Base-by-base conservation (phyloP, 2,888 invertebrate genomes). In the Eristalis pertinax region DNA sequence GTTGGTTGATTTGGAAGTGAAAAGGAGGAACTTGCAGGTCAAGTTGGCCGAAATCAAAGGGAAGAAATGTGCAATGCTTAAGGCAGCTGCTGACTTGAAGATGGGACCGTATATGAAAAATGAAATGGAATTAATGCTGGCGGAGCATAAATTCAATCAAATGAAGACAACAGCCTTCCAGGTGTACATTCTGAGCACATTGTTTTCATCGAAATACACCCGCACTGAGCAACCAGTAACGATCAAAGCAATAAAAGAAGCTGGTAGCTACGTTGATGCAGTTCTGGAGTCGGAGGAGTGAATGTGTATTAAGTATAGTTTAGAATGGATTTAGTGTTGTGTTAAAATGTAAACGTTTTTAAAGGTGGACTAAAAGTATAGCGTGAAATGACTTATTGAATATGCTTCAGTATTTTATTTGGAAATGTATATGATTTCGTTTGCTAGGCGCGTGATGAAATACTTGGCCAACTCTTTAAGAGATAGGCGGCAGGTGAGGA, bases 201-300 rank as follows among this genome's bases (percentile, higher is more conserved):
- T 92, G 24, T 87, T 87, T 65, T 84, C 84, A 0, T 58, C 87
- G 0, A 76, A 79, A 11, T 89, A 90, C 35, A 81, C 90, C 0
- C 90, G 91, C 1, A 90, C 92, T 0, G 91, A 92, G 1, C 90
- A 92, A 22, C 91, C 91, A 7, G 73, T 91, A 1, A 91, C 91
- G 3, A 41, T 90, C 0, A 91, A 91, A 64, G 93, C 93, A 0
- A 89, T 93, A 24, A 91, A 91, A 65, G 92, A 92, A 72, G 91
- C 91, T 0, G 91, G 91, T 32, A 85, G 87, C 3, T 90, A 91
- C 79, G 80, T 93, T 1, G 90, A 92, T 77, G 89, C 90, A 13
- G 79, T 90, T 3, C 68, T 92, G n/a, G 90, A 90, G 24, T 64
- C 79, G 24, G 87, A 87, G 10, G 78, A 83, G 50, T 75, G n/a